phyloP scores from a whole-genome alignment of 2,888 invertebrate species.

The Ceraclea dissimilis region DNA sequence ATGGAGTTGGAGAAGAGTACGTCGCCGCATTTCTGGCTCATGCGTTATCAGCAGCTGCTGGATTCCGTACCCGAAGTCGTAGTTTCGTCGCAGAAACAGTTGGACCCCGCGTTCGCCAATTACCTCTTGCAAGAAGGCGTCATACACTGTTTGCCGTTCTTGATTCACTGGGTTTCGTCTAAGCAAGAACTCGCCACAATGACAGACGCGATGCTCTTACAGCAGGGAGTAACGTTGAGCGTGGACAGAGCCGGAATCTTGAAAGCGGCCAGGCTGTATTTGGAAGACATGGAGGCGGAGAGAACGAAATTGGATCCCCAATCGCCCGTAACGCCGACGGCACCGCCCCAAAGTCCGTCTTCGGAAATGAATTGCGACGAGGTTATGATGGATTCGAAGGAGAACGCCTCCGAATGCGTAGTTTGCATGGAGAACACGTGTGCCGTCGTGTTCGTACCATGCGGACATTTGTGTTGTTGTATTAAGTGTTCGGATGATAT shows the following conservation, averaged over 20 bases:
- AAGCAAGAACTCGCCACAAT: slow-evolving; percentile 47
- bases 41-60: slow-evolving; percentile 75
- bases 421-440: slow-evolving; percentile 69
- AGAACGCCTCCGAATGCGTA: slow-evolving; percentile 61
- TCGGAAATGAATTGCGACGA: slow-evolving; percentile 23
- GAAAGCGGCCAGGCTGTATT: slow-evolving; percentile 54
- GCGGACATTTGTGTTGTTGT: slow-evolving; percentile 84
- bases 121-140: slow-evolving; percentile 64
- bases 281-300: slow-evolving; percentile 35
- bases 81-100: slow-evolving; percentile 50
- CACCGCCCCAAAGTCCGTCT: slow-evolving; percentile 1
- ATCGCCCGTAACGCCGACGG: slow-evolving; percentile 2
- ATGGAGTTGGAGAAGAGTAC: slow-evolving; percentile 56
- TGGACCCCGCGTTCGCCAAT: slow-evolving; percentile 62
- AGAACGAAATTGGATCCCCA: slow-evolving; percentile 23
- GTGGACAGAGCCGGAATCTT: slow-evolving; percentile 55
- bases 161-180: slow-evolving; percentile 53
- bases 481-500: slow-evolving; percentile 55
- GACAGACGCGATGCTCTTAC: slow-evolving; percentile 47
- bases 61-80: slow-evolving; percentile 65
- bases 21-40: slow-evolving; percentile 61
- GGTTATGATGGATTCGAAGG: slow-evolving; percentile 30
- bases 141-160: slow-evolving; percentile 68
- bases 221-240: slow-evolving; percentile 49
- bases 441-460: slow-evolving; percentile 75